Evolutionary conservation across 2,113 vertebrate genomes (phyloP).

Genomic region (Trematomus loennbergii): DNA sequence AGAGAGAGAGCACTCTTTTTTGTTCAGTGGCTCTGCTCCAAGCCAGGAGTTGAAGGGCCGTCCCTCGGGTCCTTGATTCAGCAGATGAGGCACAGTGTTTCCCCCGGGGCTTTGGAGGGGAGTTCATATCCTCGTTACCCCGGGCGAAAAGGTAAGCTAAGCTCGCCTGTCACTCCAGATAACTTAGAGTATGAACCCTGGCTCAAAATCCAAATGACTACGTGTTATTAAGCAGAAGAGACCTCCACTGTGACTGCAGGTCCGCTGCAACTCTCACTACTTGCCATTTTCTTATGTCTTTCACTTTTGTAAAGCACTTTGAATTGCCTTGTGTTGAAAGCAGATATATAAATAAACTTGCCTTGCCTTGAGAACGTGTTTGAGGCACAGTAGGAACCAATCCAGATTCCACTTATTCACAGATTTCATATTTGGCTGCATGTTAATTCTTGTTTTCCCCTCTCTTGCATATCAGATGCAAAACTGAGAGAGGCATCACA

Average conservation of each 20-base stretch:
- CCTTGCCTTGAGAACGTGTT: too few relatives aligned
- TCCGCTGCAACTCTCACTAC: too few relatives aligned
- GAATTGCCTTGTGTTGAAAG: too few relatives aligned
- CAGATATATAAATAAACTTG: too few relatives aligned
- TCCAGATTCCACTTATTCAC: constrained; percentile 25
- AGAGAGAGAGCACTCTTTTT: constrained; percentile 46
- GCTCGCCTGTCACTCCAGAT: constrained; percentile 52
- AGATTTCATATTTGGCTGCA: background rate
- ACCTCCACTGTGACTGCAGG: too few relatives aligned
- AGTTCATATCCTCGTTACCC: constrained; percentile 43
- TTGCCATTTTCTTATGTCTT: too few relatives aligned
- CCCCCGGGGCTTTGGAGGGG: constrained; percentile 58
- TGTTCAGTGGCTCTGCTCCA: constrained; percentile 44
- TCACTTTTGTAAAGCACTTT: too few relatives aligned
- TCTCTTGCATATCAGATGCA: constrained; percentile 31
- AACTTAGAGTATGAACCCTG: constrained; percentile 9
- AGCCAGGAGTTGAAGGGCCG: constrained; percentile 47
- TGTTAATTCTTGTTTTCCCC: constrained; percentile 26
- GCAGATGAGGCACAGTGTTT: constrained; percentile 52
- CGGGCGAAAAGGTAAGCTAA: constrained; percentile 48
- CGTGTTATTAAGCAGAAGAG: constrained; percentile 14
- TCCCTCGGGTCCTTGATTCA: constrained; percentile 59
- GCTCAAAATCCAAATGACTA: constrained; percentile 31
- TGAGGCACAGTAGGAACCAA: constrained; percentile 9
- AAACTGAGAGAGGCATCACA: constrained; percentile 22